Percentiles rank a stretch among this genome's conserved stretches.
Evolutionary conservation across 1,140 invertebrate genomes (phyloP).

Genomic region (Augochlora pura): DNA sequence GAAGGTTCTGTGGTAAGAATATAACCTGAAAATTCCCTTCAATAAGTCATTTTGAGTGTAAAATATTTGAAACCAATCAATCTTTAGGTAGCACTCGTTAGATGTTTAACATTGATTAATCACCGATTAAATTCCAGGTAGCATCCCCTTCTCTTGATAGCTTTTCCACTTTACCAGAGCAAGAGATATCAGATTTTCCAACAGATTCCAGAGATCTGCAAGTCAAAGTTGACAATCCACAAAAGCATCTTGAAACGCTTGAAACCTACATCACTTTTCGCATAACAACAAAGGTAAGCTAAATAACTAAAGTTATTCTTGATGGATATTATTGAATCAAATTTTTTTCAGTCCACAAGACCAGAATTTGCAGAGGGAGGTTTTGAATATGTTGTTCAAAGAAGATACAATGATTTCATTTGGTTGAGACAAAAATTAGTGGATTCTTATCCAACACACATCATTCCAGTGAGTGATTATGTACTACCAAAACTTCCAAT

Average conservation of each 20-base stretch:
- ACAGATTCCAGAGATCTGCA: constrained; percentile 83
- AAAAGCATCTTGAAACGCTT: constrained; percentile 87
- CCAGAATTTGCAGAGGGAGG: constrained; percentile 83
- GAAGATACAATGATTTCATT: constrained; percentile 89
- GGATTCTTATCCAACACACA: constrained; percentile 85
- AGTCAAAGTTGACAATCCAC: constrained; percentile 88
- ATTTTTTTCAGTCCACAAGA: constrained; percentile 81
- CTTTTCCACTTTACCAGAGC: constrained; percentile 83
- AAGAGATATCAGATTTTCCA: constrained; percentile 81
- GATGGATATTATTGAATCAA: neutral
- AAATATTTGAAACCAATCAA: neutral
- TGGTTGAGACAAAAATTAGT: constrained; percentile 86
- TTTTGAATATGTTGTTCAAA: constrained; percentile 84
- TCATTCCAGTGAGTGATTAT: constrained; percentile 83
- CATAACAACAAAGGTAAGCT: constrained; percentile 84
- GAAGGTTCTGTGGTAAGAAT: constrained; percentile 77
- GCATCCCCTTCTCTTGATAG: constrained; percentile 84
- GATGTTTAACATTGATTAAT: too few species aligned
- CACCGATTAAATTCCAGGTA: constrained; percentile 68
- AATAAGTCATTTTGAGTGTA: neutral
- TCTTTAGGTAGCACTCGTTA: neutral
- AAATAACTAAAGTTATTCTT: neutral
- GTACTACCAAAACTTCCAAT: neutral
- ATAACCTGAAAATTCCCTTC: constrained; percentile 43
- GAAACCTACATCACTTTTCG: constrained; percentile 89